phyloP scores from a whole-genome alignment of 1,140 invertebrate species.

The Brachionus plicatilis region DNA sequence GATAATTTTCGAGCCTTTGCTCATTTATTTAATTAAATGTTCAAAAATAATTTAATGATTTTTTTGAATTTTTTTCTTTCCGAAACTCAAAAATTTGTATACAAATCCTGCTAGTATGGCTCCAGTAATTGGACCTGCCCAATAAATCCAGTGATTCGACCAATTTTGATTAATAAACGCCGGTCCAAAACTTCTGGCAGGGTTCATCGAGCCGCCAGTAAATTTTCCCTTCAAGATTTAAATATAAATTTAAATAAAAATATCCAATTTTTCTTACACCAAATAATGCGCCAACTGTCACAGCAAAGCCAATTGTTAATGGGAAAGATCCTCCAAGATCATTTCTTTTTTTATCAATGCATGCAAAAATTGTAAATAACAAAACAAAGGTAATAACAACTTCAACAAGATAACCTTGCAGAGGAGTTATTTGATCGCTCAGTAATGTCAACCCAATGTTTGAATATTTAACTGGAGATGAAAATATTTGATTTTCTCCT shows the following conservation, averaged over 20 bases:
- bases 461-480: neutral
- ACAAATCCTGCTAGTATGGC: conserved; percentile 48
- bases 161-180: conserved; percentile 80
- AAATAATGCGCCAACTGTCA: conserved; percentile 75
- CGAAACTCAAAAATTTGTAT: conserved; percentile 42
- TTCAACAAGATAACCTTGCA: conserved; percentile 75
- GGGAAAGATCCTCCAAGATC: conserved; percentile 79
- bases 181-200: conserved; percentile 77
- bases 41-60: neutral
- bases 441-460: conserved; percentile 60
- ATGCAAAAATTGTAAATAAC: conserved; percentile 77
- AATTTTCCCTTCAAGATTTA: conserved; percentile 44
- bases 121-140: conserved; percentile 52
- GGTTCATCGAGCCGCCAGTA: conserved; percentile 68
- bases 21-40: too few species aligned
- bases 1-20: too few species aligned
- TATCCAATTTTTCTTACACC: conserved; percentile 47
- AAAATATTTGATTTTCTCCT: neutral
- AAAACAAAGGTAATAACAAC: conserved; percentile 78
- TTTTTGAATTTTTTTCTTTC: neutral
- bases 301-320: conserved; percentile 73
- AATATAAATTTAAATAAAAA: neutral
- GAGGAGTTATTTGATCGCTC: conserved; percentile 42
- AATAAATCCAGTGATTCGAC: conserved; percentile 75
- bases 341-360: conserved; percentile 68